Base-by-base conservation (phyloP, 2,113 vertebrate species). In the Ammodytes dubius region DNA sequence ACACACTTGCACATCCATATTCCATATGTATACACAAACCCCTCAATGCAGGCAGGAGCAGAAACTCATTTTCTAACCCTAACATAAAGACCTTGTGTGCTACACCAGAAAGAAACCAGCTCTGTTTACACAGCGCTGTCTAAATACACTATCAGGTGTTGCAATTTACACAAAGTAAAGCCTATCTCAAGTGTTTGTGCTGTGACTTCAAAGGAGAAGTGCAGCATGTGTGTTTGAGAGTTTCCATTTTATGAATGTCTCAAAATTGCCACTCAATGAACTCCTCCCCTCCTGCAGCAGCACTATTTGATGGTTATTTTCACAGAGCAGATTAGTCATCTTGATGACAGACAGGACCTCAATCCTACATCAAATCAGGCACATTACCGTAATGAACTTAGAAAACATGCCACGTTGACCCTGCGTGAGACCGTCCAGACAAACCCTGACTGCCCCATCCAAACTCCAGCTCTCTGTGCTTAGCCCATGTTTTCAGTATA, bases 101-200 rank as follows among this genome's bases (percentile, higher is more conserved):
- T 19, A 14, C 39, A 12, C 50, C 59, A 53, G 74, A 87, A 60
- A 81, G 66, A 87, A 84, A 88, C 65, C 89, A 89, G 80, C 58
- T 63, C 53, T 83, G 84, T 87, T 83, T 83, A 80, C 67, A 70
- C 60, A 15, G 54, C 64, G 50, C 59, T 85, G 75, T 76, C 69
- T 50, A 77, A 89, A 60, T 82, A 63, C 73, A 74, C 59, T 0
- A 64, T 79, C 81, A 75, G 76, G 82, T 91, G 81, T 79, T 71
- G 65, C 72, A 77, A 19, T 15, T 59, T 77, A 60, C 39, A 66
- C 82, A 45, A 71, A 77, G 59, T 75, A 14, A 60, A 74, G 71
- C n/a, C 11, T 49, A 11, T 52, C 9, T 77, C 5, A 58, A 79
- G 61, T 45, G 60, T 74, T 17, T 73, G 68, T 56, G 60, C 7